Percentiles rank a stretch among this genome's conserved stretches.
phyloP scores from a whole-genome alignment of 2,888 invertebrate genomes.

The Gandaritis pyraliata region DNA sequence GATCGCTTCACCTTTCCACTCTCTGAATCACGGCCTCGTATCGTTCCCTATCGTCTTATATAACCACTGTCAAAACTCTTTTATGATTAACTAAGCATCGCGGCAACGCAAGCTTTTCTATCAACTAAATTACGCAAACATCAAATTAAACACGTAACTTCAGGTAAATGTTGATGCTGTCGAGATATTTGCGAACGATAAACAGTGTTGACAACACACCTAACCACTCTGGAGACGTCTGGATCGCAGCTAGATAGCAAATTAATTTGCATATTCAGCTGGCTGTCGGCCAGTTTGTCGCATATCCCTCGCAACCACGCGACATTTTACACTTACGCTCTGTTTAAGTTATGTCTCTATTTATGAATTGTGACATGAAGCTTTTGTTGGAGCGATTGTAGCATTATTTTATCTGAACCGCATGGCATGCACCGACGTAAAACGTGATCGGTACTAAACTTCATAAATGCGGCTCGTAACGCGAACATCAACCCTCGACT shows the following conservation, averaged over 20 bases:
- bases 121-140: slow-evolving; percentile 17
- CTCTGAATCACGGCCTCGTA: slow-evolving; percentile 61
- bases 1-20: slow-evolving; percentile 58
- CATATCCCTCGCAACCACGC: slow-evolving; percentile 48
- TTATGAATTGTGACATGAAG: slow-evolving; percentile 14
- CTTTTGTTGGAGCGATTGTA: neutral
- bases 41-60: slow-evolving; percentile 25
- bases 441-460: slow-evolving; percentile 4
- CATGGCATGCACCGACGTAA: neutral
- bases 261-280: slow-evolving; percentile 73
- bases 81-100: slow-evolving; percentile 12
- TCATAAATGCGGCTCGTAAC: slow-evolving; percentile 29
- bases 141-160: slow-evolving; percentile 19
- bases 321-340: slow-evolving; percentile 48
- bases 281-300: slow-evolving; percentile 67
- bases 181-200: slow-evolving; percentile 43
- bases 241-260: slow-evolving; percentile 64
- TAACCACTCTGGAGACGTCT: slow-evolving; percentile 51
- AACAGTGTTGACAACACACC: slow-evolving; percentile 59
- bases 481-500: slow-evolving; percentile 30
- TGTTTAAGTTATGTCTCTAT: slow-evolving; percentile 44
- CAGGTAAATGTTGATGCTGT: slow-evolving; percentile 29
- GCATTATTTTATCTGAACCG: neutral
- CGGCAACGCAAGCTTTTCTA: neutral
- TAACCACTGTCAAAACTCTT: slow-evolving; percentile 6